Evolutionary conservation across 2,113 vertebrate species (phyloP).

Genomic region (Petaurus breviceps): DNA sequence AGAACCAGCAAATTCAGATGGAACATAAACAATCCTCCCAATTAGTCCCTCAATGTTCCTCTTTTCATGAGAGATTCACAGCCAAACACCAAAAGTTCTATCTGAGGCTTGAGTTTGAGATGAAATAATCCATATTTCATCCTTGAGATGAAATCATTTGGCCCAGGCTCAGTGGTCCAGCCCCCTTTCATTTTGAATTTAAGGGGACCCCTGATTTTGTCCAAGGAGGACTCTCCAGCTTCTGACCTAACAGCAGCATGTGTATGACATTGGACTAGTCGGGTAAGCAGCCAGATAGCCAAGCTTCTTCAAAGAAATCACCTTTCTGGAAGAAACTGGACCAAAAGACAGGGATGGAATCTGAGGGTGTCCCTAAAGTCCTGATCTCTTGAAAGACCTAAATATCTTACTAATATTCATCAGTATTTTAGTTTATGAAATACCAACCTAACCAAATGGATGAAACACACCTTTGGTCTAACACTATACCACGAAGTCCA

Average conservation of each 20-base stretch:
- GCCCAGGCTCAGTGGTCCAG: neutral
- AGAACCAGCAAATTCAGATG: neutral
- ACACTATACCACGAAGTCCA: neutral
- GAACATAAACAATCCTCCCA: neutral
- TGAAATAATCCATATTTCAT: neutral
- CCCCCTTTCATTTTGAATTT: neutral
- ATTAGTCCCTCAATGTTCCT: neutral
- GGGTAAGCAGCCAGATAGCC: rapidly evolving
- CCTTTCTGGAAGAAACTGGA: neutral
- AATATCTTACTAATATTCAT: neutral
- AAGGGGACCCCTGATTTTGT: neutral
- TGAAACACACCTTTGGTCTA: neutral
- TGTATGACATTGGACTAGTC: neutral
- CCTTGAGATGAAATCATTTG: neutral
- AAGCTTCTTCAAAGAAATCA: neutral
- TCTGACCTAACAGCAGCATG: neutral
- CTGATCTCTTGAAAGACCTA: neutral
- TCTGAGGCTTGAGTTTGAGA: neutral
- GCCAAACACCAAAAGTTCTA: neutral
- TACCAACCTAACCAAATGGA: neutral
- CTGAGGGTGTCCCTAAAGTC: neutral
- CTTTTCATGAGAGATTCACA: neutral
- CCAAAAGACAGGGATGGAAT: neutral
- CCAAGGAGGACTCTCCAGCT: neutral
- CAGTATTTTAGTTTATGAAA: neutral